phyloP scores from a whole-genome alignment of 2,113 vertebrate genomes.

The Colossoma macropomum region DNA sequence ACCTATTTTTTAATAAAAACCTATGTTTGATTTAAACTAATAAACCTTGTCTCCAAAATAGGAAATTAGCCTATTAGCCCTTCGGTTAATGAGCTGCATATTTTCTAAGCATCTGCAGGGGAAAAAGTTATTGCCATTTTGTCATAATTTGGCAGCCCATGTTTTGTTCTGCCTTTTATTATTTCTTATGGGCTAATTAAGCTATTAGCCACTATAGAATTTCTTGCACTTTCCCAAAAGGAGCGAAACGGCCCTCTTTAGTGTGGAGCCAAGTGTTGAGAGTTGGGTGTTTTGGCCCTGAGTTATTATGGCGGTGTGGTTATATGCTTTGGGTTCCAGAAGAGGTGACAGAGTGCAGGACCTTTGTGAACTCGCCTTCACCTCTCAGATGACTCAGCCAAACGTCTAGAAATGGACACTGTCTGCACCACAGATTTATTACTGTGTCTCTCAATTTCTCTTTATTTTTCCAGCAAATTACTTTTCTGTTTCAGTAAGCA shows the following conservation, averaged over 20 bases:
- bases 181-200: slow-evolving; percentile 82
- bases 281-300: slow-evolving; percentile 59
- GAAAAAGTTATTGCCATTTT: slow-evolving; percentile 72
- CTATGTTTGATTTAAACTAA: slow-evolving; percentile 68
- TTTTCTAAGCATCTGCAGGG: slow-evolving; percentile 67
- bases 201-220: slow-evolving; percentile 77
- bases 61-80: slow-evolving; percentile 74
- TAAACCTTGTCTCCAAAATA: slow-evolving; percentile 75
- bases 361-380: slow-evolving; percentile 65
- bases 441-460: slow-evolving; percentile 20
- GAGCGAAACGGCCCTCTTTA: slow-evolving; percentile 65
- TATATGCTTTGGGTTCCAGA: slow-evolving; percentile 61
- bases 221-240: slow-evolving; percentile 69
- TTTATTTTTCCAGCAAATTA: slow-evolving; percentile 13
- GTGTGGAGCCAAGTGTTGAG: slow-evolving; percentile 69
- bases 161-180: slow-evolving; percentile 74
- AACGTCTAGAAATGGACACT: slow-evolving; percentile 6
- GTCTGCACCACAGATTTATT: slow-evolving; percentile 44
- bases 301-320: slow-evolving; percentile 61
- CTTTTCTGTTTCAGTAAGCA: neutral
- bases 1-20: slow-evolving; percentile 77
- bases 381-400: slow-evolving; percentile 52
- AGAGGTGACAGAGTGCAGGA: slow-evolving; percentile 54
- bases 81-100: slow-evolving; percentile 73
- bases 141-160: slow-evolving; percentile 75